Conservation (phyloP, 2,888 invertebrate species). For the Yponomeuta plumbellus region DNA sequence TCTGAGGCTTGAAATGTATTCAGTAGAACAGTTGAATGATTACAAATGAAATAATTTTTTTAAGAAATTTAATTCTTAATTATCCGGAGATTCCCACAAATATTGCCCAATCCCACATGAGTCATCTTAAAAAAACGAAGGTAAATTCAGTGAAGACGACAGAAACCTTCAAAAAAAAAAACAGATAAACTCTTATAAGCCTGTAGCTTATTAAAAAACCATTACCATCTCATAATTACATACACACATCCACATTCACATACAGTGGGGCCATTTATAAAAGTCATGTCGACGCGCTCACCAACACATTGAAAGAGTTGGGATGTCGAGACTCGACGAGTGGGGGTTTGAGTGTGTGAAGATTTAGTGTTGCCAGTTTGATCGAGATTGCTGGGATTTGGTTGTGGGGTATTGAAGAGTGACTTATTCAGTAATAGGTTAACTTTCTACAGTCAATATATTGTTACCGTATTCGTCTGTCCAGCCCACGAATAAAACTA, state of each 20-base stretch:
- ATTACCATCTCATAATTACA: conserved; percentile 69
- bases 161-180: neutral
- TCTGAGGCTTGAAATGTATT: too few relatives aligned
- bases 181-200: conserved; percentile 35
- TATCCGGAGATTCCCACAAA: neutral
- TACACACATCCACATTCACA: conserved; percentile 63
- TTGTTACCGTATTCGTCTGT: neutral
- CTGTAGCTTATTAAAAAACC: conserved; percentile 68
- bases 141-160: neutral
- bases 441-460: too few relatives aligned
- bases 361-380: conserved; percentile 43
- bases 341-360: conserved; percentile 21
- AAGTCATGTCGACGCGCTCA: conserved; percentile 41
- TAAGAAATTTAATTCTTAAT: too few relatives aligned
- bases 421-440: neutral
- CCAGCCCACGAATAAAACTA: too few relatives aligned
- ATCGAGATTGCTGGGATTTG: conserved; percentile 20
- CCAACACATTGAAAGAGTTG: conserved; percentile 36
- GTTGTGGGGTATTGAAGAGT: neutral
- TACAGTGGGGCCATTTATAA: conserved; percentile 66
- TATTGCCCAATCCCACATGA: neutral
- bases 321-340: conserved; percentile 22
- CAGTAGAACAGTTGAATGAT: too few relatives aligned
- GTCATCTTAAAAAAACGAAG: neutral
- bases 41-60: too few relatives aligned